Percentiles rank a stretch among this genome's conserved stretches.
phyloP scores from a whole-genome alignment of 2,113 vertebrate genomes.

The Eudyptes chrysolophus region DNA sequence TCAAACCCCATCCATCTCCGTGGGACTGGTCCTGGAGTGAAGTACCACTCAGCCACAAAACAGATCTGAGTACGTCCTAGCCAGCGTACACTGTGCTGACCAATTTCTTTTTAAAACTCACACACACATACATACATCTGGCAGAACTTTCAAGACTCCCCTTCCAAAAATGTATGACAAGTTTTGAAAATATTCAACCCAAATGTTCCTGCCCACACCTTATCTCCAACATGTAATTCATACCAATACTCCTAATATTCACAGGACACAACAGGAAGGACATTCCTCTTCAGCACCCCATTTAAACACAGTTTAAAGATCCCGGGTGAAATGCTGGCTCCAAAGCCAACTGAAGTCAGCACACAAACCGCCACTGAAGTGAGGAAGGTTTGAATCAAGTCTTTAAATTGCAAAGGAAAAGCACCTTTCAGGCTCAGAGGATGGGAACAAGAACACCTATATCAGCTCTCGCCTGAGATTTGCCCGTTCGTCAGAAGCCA shows the following conservation, averaged over 20 bases:
- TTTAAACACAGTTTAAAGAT: background rate
- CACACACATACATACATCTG: background rate
- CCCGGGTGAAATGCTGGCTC: background rate
- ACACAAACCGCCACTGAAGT: background rate
- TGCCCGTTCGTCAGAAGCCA: background rate
- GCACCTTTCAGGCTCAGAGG: background rate
- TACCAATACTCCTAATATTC: background rate
- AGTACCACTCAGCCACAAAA: background rate
- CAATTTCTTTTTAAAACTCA: background rate
- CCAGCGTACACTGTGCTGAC: rapidly evolving
- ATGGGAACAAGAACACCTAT: background rate
- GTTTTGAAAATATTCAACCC: background rate
- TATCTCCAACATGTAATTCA: background rate
- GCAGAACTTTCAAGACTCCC: background rate
- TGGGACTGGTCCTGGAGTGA: background rate
- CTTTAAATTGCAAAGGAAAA: background rate
- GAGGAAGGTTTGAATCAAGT: background rate
- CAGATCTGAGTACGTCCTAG: background rate
- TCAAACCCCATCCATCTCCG: background rate
- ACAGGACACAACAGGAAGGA: background rate
- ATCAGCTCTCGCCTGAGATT: background rate
- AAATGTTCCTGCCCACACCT: background rate
- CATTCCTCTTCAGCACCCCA: background rate
- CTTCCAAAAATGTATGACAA: background rate
- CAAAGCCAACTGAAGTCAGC: background rate